These are phyloP conservation scores for Chloroceryle aenea DNA, from an alignment of 2,113 vertebrate species.

Conservation along the genomic window DNA sequence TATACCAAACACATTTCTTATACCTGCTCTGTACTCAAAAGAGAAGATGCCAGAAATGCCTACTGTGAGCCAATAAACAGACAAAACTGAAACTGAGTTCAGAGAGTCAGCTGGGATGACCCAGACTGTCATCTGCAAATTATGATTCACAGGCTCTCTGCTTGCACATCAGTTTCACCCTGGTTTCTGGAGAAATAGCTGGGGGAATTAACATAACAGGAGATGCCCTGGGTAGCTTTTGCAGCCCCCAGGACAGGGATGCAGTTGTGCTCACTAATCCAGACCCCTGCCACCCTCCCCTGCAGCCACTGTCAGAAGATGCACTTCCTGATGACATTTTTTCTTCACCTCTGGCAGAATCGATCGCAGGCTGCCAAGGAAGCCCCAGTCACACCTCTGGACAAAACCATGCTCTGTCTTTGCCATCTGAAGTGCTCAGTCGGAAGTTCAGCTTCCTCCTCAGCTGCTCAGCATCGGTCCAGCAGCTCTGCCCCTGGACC, in stretches of 20 bases:
- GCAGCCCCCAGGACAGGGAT: not conserved
- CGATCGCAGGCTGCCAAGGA: not conserved
- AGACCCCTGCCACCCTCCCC: not conserved
- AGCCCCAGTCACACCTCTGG: not conserved
- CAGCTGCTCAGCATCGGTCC: not conserved
- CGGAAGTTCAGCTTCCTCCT: not conserved
- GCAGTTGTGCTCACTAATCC: not conserved
- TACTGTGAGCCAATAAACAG: not conserved
- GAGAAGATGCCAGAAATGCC: not conserved
- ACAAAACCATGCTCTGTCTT: not conserved
- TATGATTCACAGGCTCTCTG: not conserved
- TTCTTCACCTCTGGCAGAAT: not conserved
- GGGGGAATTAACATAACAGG: not conserved
- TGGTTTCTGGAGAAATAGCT: not conserved
- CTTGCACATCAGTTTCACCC: not conserved
- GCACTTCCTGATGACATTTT: not conserved
- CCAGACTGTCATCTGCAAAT: not conserved
- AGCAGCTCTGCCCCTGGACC: accelerated
- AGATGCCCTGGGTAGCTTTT: not conserved
- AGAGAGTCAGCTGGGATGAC: not conserved
- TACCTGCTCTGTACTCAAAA: not conserved
- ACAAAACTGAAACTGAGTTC: not conserved
- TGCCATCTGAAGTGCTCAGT: not conserved
- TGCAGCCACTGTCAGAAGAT: not conserved
- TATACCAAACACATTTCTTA: not conserved